Evolutionary conservation across 1,140 invertebrate genomes (phyloP).

Genomic region (Lordiphosa collinella): DNA sequence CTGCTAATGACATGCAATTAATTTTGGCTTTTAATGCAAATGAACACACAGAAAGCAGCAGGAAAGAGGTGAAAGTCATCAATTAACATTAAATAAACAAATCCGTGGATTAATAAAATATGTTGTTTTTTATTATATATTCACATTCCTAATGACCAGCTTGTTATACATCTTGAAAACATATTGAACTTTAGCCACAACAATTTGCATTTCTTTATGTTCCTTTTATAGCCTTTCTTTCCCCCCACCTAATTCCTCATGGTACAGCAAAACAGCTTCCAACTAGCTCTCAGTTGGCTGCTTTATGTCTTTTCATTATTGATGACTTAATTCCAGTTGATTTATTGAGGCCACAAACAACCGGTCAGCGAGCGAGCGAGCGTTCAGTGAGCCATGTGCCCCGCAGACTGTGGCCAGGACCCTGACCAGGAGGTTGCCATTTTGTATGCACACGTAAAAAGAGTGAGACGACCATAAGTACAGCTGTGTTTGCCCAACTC

Average conservation of each 20-base stretch:
- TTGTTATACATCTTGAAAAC: not conserved
- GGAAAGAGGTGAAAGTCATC: not conserved
- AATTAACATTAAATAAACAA: too few relatives aligned
- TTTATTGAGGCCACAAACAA: constrained; percentile 75
- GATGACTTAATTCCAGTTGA: constrained; percentile 74
- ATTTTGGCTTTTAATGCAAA: constrained; percentile 49
- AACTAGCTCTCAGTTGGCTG: constrained; percentile 55
- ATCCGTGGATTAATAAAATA: not conserved
- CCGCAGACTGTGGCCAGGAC: constrained; percentile 14
- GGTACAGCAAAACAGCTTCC: constrained; percentile 21
- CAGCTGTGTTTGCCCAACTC: too few relatives aligned
- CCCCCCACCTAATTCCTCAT: constrained; percentile 9
- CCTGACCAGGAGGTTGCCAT: constrained; percentile 31
- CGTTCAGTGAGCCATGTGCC: constrained; percentile 19
- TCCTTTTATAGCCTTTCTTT: constrained; percentile 6
- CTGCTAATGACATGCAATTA: constrained; percentile 68
- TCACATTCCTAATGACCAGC: too few relatives aligned
- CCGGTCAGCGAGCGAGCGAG: constrained; percentile 30
- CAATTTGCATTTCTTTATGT: constrained; percentile 51
- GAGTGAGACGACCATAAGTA: too few relatives aligned
- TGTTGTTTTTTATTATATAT: too few relatives aligned
- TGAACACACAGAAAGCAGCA: constrained; percentile 12
- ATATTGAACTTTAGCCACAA: constrained; percentile 22
- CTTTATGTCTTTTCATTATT: constrained; percentile 74
- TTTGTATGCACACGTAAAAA: constrained; percentile 60